Evolutionary conservation across 2,888 invertebrate genomes (phyloP).

Genomic region (Dryobota labecula): DNA sequence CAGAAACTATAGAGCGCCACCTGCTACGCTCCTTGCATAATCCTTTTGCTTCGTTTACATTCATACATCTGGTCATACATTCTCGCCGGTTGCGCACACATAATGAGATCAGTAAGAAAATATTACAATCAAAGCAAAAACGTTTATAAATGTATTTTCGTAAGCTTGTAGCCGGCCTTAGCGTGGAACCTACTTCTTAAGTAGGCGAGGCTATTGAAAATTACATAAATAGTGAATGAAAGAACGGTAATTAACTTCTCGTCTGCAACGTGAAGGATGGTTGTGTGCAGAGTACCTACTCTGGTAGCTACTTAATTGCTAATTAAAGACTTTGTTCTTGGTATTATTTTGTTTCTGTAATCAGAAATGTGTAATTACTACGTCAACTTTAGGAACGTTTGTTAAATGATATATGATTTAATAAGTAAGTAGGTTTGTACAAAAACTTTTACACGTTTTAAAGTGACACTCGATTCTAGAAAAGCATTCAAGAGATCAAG

Average conservation of each 20-base stretch:
- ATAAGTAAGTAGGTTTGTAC: no score
- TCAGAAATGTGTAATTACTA: not conserved
- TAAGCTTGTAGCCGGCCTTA: conserved; percentile 28
- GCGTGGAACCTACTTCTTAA: conserved; percentile 44
- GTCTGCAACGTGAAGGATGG: conserved; percentile 22
- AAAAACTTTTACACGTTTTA: no score
- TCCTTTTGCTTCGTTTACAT: no score
- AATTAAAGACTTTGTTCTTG: conserved; percentile 7
- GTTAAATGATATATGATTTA: no score
- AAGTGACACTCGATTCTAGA: not conserved
- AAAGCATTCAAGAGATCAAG: not conserved
- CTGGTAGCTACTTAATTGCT: conserved; percentile 26
- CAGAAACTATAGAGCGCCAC: no score
- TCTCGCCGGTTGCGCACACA: no score
- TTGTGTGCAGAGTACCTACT: conserved; percentile 9
- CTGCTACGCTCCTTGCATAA: no score
- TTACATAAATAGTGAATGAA: conserved; percentile 60
- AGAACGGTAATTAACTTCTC: conserved; percentile 57
- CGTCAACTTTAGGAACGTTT: not conserved
- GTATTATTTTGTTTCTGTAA: not conserved
- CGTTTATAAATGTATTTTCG: not conserved
- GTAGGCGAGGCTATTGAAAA: conserved; percentile 58
- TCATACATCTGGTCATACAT: no score
- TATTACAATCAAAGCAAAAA: no score
- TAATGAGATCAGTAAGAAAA: no score